Evolutionary conservation across 2,113 vertebrate species (phyloP).

Genomic region (Scomber scombrus): DNA sequence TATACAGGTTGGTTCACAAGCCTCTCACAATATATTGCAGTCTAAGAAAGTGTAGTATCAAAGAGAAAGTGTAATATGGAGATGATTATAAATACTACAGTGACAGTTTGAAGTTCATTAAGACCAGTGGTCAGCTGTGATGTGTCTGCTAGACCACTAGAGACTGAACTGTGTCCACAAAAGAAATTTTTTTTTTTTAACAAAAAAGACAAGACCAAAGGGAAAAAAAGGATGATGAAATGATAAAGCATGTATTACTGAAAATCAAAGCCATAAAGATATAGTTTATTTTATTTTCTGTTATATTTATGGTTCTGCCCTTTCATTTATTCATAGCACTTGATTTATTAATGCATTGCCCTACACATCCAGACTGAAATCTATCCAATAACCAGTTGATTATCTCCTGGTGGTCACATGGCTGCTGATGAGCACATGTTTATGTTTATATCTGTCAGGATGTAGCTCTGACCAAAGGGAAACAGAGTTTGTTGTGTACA

Average conservation of each 20-base stretch:
- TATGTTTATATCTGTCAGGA: no score
- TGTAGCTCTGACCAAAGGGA: no score
- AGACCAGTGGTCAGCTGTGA: conserved; percentile 60
- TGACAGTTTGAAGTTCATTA: background rate
- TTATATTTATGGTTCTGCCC: background rate
- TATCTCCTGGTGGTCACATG: background rate
- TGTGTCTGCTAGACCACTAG: conserved; percentile 78
- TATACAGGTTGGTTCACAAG: background rate
- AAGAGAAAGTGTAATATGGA: no score
- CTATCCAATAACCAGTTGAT: background rate
- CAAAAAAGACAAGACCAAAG: background rate
- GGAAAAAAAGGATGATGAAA: background rate
- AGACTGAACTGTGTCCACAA: conserved; percentile 80
- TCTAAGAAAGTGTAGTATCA: background rate
- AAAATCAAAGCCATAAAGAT: no score
- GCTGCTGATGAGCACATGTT: background rate
- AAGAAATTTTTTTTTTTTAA: background rate
- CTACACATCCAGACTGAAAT: background rate
- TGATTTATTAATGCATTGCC: background rate
- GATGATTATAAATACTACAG: background rate
- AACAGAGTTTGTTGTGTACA: background rate
- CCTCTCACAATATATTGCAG: background rate
- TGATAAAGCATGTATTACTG: background rate
- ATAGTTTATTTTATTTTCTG: background rate
- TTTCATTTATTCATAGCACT: background rate